Percentiles rank a stretch among this genome's conserved stretches.
These are phyloP conservation scores for Channa maculata DNA, from an alignment of 2,113 vertebrate species.

Conservation along the genomic window DNA sequence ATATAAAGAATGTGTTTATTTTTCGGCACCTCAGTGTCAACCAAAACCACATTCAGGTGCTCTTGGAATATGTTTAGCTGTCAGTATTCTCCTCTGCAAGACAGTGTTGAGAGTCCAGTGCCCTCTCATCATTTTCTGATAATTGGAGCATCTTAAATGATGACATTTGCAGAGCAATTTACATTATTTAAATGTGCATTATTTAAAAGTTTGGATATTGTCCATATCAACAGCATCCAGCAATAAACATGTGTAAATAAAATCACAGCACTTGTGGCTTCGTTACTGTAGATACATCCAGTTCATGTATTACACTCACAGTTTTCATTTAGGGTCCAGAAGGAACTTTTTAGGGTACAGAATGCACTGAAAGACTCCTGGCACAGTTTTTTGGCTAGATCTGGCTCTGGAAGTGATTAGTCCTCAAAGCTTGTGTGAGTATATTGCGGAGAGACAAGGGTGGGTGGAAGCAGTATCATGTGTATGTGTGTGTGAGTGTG, in stretches of 20 bases:
- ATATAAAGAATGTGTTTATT: conserved; percentile 53
- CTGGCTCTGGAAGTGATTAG: conserved; percentile 81
- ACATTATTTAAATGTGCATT: conserved; percentile 15
- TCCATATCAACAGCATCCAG: not conserved
- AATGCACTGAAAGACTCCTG: conserved; percentile 62
- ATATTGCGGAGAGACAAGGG: conserved; percentile 59
- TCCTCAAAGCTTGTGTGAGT: conserved; percentile 65
- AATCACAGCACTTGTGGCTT: not conserved
- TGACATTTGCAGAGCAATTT: conserved; percentile 32
- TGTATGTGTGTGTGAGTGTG: conserved; percentile 54
- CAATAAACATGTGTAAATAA: conserved; percentile 27
- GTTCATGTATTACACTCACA: conserved; percentile 13
- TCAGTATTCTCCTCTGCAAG: not conserved
- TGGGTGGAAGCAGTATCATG: conserved; percentile 55
- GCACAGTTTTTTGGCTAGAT: conserved; percentile 63
- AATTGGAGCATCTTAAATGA: conserved; percentile 4
- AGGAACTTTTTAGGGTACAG: conserved; percentile 53
- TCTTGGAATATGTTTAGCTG: not conserved
- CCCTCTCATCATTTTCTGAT: not conserved
- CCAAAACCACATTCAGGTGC: conserved; percentile 37
- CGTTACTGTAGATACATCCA: not conserved
- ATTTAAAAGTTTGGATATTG: conserved; percentile 9
- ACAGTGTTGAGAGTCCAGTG: not conserved
- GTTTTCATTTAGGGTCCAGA: conserved; percentile 38
- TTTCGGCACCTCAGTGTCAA: conserved; percentile 34